Percentiles rank a stretch among this genome's conserved stretches.
phyloP scores from a whole-genome alignment of 2,797 vertebrate species.

The Anolis apletophallus region DNA sequence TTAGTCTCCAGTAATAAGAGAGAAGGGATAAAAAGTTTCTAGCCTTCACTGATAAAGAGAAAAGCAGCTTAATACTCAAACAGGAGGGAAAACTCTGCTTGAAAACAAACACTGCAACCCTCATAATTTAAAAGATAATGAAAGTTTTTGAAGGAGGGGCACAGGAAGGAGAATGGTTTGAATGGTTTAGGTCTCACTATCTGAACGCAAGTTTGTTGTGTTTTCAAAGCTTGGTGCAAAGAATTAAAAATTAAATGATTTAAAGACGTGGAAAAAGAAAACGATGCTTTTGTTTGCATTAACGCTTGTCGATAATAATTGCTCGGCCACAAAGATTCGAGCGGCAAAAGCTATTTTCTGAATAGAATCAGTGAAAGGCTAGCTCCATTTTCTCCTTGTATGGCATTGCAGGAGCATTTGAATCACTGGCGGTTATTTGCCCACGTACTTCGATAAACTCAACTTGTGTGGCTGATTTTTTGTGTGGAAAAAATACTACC shows the following conservation, averaged over 20 bases:
- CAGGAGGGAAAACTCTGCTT: not conserved
- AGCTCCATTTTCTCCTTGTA: constrained; percentile 73
- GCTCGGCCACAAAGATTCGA: constrained; percentile 73
- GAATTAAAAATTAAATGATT: constrained; percentile 62
- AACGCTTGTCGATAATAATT: constrained; percentile 71
- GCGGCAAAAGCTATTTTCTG: constrained; percentile 76
- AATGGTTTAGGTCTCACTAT: not conserved
- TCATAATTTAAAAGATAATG: constrained; percentile 8
- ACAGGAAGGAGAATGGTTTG: not conserved
- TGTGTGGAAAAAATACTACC: constrained; percentile 61
- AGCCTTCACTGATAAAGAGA: constrained; percentile 6
- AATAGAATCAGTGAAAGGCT: constrained; percentile 73
- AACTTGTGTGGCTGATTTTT: constrained; percentile 75
- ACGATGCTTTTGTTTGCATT: constrained; percentile 68
- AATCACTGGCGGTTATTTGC: constrained; percentile 77
- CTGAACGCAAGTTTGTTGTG: constrained; percentile 62
- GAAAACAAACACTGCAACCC: not conserved
- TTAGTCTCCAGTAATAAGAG: not conserved
- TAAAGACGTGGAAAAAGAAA: constrained; percentile 58
- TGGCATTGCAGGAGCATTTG: constrained; percentile 76
- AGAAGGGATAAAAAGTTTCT: not conserved
- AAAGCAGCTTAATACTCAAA: constrained; percentile 3
- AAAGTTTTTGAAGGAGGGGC: not conserved
- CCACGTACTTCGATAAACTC: constrained; percentile 78
- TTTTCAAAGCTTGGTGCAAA: constrained; percentile 58